Percentiles rank a stretch among this genome's conserved stretches.
Conservation (phyloP, 1,140 invertebrate species). For the Zeugodacus cucurbitae region DNA sequence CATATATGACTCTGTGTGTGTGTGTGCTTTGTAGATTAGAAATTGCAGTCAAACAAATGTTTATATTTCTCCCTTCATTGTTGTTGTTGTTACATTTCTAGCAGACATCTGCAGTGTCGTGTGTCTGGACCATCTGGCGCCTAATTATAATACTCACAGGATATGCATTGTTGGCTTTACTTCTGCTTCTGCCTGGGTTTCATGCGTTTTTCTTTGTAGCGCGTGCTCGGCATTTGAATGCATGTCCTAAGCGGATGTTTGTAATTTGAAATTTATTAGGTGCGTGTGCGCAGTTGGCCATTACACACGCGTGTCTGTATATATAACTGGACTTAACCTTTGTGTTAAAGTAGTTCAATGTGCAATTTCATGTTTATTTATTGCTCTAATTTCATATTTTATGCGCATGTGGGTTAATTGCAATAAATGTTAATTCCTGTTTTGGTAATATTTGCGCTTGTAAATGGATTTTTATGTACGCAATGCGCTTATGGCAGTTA, state of each 20-base stretch:
- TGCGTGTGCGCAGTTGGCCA: not conserved
- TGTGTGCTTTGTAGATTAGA: not conserved
- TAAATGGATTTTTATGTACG: not conserved
- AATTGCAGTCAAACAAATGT: not conserved
- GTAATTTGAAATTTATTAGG: not conserved
- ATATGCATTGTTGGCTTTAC: not conserved
- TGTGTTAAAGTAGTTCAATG: not conserved
- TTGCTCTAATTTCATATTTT: not conserved
- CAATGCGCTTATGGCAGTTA: not conserved
- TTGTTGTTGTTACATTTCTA: not conserved
- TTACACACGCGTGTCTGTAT: not conserved
- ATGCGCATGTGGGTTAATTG: not conserved
- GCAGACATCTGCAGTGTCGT: conserved; percentile 10
- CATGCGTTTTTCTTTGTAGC: not conserved
- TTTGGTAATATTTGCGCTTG: not conserved
- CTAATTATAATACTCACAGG: not conserved
- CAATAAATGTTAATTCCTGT: not conserved
- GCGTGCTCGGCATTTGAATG: not conserved
- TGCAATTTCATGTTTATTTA: not conserved
- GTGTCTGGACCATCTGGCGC: conserved; percentile 36
- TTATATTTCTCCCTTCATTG: not conserved
- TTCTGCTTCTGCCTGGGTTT: not conserved
- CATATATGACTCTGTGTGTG: not conserved
- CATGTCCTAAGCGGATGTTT: not conserved
- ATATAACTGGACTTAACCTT: not conserved